Conservation (phyloP, 2,113 vertebrate genomes). For the Oriolus oriolus region DNA sequence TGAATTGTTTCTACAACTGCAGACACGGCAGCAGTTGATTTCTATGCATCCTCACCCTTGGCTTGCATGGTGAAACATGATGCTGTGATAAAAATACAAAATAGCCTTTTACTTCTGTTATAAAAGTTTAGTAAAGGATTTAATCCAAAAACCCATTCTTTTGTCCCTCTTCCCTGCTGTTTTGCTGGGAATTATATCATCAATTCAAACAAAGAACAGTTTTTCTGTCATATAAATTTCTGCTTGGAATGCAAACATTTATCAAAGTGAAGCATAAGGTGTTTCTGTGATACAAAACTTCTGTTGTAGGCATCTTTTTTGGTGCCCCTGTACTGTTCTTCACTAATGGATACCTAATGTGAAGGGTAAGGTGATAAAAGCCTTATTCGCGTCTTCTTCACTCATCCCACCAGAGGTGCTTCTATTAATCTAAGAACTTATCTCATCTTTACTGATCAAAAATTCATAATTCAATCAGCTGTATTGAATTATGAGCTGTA, state of each 20-base stretch:
- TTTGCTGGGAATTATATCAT: not conserved
- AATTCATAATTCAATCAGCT: not conserved
- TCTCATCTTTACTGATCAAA: not conserved
- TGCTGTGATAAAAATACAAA: not conserved
- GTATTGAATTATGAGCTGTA: accelerated
- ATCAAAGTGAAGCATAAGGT: not conserved
- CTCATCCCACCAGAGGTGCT: not conserved
- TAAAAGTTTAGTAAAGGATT: not conserved
- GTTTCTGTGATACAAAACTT: not conserved
- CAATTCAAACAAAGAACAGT: not conserved
- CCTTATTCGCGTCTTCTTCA: not conserved
- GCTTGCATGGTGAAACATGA: not conserved
- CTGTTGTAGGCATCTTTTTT: not conserved
- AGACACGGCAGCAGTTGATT: not conserved
- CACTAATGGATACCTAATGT: not conserved
- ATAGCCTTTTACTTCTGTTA: not conserved
- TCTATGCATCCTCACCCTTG: not conserved
- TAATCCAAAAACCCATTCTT: not conserved
- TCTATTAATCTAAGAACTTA: not conserved
- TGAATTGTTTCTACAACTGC: accelerated
- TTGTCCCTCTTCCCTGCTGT: not conserved
- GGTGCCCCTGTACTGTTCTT: not conserved
- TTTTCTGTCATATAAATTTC: not conserved
- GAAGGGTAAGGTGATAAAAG: not conserved
- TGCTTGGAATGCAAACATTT: not conserved